These are phyloP conservation scores for Melanchra persicariae DNA, from an alignment of 2,888 invertebrate species.

Conservation along the genomic window DNA sequence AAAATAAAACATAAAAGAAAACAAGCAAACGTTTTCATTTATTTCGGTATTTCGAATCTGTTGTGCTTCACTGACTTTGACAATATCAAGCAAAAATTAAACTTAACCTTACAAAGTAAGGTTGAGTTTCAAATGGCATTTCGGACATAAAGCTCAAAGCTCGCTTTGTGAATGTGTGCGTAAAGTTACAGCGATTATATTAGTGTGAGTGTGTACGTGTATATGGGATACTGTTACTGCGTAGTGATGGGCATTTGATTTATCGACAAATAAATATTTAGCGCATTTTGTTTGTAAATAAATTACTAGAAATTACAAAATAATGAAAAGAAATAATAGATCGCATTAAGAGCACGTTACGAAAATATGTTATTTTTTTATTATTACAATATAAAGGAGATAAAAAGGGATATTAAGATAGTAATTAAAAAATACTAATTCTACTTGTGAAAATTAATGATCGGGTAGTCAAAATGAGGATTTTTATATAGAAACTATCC, in stretches of 20 bases:
- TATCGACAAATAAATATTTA: constrained; percentile 38
- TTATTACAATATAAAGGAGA: no score
- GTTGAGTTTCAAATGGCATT: constrained; percentile 24
- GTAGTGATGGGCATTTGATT: constrained; percentile 60
- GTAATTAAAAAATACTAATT: no score
- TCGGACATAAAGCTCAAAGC: constrained; percentile 70
- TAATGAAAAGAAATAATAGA: no score
- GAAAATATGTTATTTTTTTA: no score
- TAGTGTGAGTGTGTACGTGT: constrained; percentile 65
- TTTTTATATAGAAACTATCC: no score
- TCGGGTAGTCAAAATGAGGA: no score
- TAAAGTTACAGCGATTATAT: constrained; percentile 48
- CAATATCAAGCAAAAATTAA: constrained; percentile 21
- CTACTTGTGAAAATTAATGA: no score
- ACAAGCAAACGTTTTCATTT: constrained; percentile 55
- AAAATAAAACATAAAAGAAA: constrained; percentile 64
- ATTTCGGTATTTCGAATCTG: constrained; percentile 62
- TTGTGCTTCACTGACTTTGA: constrained; percentile 51
- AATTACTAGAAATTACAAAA: no score
- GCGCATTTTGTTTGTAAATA: no score
- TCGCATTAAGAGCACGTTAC: no score
- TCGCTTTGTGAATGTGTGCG: constrained; percentile 62
- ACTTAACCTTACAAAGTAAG: accelerated
- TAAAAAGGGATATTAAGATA: no score
- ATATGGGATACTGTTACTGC: constrained; percentile 67